Percentiles rank a stretch among this genome's conserved stretches.
Conservation (phyloP, 2,113 vertebrate species). For the Ivindomyrus marchei region DNA sequence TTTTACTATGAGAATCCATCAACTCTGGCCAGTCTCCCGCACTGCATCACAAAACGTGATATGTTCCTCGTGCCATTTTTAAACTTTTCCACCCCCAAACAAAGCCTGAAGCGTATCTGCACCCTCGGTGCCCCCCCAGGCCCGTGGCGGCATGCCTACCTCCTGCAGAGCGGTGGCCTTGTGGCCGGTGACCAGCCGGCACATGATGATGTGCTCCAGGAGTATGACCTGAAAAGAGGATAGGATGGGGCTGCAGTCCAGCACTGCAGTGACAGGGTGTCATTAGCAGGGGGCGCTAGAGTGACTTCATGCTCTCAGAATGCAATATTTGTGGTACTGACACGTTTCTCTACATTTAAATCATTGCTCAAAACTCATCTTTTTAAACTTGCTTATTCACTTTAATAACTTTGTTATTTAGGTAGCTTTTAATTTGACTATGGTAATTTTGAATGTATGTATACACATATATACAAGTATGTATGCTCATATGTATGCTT, state of each 20-base stretch:
- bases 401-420: too few species aligned
- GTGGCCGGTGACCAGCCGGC: constrained; percentile 91
- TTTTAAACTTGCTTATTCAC: too few species aligned
- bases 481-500: too few species aligned
- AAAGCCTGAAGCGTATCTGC: neutral
- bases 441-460: too few species aligned
- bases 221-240: constrained; percentile 98
- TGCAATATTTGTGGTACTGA: too few species aligned
- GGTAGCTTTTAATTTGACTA: too few species aligned
- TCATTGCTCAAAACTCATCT: too few species aligned
- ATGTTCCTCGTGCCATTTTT: neutral
- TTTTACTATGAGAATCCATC: neutral
- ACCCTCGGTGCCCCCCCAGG: neutral
- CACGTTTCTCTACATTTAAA: too few species aligned
- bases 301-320: neutral
- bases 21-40: neutral
- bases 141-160: constrained; percentile 48
- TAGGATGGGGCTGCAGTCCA: constrained; percentile 96
- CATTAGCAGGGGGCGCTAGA: neutral
- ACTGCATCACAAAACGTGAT: neutral
- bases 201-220: constrained; percentile 98
- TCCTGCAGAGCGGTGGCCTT: constrained; percentile 95
- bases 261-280: constrained; percentile 60
- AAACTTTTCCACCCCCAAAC: neutral
- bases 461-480: too few species aligned